A percentile compares a stretch with the other conserved stretches of the same genome.
These are phyloP conservation scores for Caenorhabditis parvicauda DNA, from an alignment of 2,888 invertebrate genomes.

Conservation along the genomic window DNA sequence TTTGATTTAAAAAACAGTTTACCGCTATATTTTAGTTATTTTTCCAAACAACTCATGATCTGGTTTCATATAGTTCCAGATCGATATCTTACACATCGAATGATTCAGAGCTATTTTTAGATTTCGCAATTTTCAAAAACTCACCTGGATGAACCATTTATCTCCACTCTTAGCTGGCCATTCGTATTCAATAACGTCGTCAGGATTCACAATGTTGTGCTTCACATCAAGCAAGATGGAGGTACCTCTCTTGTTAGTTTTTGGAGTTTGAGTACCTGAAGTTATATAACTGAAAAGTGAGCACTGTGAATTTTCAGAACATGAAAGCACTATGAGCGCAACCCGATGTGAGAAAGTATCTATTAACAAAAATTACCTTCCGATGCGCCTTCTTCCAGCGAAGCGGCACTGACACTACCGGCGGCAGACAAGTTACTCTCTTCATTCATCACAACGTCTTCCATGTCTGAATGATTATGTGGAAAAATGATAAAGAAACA, in stretches of 20 bases:
- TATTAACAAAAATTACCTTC: not conserved
- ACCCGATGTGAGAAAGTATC: not conserved
- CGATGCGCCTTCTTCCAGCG: not conserved
- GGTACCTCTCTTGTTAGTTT: not conserved
- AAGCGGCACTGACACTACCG: too few relatives aligned
- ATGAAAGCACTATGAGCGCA: not conserved
- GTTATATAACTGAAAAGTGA: not conserved
- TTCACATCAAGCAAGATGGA: constrained; percentile 2
- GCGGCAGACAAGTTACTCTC: not conserved
- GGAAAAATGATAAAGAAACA: too few relatives aligned
- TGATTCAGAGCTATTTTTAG: constrained; percentile 3
- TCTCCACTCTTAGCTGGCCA: constrained; percentile 60
- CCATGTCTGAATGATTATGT: too few relatives aligned
- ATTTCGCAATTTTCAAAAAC: constrained; percentile 10
- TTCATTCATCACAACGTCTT: not conserved
- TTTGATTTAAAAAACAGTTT: too few relatives aligned
- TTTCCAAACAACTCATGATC: not conserved
- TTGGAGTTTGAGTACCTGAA: not conserved
- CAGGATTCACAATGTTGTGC: constrained; percentile 33
- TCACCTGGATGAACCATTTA: constrained; percentile 55
- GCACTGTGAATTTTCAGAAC: too few relatives aligned
- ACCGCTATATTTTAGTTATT: too few relatives aligned
- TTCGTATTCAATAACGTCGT: constrained; percentile 59
- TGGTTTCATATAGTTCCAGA: not conserved
- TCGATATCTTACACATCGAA: not conserved